Base-by-base conservation (phyloP, 2,797 vertebrate genomes). In the Martes flavigula region DNA sequence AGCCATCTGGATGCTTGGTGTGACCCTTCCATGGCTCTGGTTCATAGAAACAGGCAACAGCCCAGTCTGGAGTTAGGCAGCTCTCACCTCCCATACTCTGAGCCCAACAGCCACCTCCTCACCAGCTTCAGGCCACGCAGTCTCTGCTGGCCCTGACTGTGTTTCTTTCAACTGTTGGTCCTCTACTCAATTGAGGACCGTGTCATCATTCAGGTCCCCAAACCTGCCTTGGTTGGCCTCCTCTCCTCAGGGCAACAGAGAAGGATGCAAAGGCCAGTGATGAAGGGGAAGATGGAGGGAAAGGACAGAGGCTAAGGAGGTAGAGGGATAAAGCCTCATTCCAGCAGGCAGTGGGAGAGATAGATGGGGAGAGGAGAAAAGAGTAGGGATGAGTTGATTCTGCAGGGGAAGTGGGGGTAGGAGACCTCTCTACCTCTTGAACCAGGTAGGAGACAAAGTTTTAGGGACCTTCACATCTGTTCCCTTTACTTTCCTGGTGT, bases 81-180 rank as follows among this genome's bases (percentile, higher is more conserved):
- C 27, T 40, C 3, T 4, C 32, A 17, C 6, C 21, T 23, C 38
- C 13, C 30, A 5, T 10, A 0, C 46, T 23, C 7, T 0, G 18
- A 7, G 3, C 27, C 64, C 23, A 25, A 9, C 11, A 10, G 40
- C 40, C 7, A 14, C 77, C 48, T 35, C 27, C 68, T 75, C 66
- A 15, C 20, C 27, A 13, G 21, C 18, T 66, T 23, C 35, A 2
- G 56, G 56, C 60, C 17, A 2, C 4, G 0, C 0, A 5, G 70
- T 35, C 27, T n/a, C 64, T 1, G 21, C 1, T 13, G 38, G 85
- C 6, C 2, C 35, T 11, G 23, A 60, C 0, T 21, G 35, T 27
- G 46, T 7, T 64, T 48, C 60, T 73, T 92, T 68, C 2, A 18
- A 30, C 9, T 70, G 13, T 32, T 30, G 58, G 62, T 32, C 75